Percentiles rank a stretch among this genome's conserved stretches.
Evolutionary conservation across 2,888 invertebrate species (phyloP).

Genomic region (Myopa testacea): DNA sequence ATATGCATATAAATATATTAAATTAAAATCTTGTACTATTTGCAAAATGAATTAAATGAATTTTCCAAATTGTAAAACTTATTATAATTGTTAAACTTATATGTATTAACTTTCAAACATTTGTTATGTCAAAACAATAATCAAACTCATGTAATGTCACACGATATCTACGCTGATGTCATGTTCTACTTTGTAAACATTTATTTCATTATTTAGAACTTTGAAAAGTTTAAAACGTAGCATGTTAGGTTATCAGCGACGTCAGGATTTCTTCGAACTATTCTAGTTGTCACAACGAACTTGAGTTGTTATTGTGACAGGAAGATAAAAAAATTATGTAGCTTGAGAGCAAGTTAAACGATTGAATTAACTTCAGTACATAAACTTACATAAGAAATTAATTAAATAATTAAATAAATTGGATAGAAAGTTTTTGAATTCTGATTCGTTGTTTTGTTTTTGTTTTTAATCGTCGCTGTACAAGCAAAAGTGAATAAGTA

Average conservation of each 20-base stretch:
- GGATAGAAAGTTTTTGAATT: too few relatives aligned
- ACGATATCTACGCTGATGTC: too few relatives aligned
- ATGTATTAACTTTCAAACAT: background rate
- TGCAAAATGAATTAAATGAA: background rate
- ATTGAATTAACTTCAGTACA: too few relatives aligned
- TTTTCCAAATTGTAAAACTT: background rate
- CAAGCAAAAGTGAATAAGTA: too few relatives aligned
- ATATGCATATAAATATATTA: background rate
- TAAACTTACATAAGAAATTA: too few relatives aligned
- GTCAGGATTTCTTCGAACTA: slow-evolving; percentile 54
- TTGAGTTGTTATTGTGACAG: background rate
- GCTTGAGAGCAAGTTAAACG: too few relatives aligned
- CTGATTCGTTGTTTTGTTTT: too few relatives aligned
- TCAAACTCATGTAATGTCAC: too few relatives aligned
- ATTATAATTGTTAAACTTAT: background rate
- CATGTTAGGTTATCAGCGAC: slow-evolving; percentile 65
- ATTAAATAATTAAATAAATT: too few relatives aligned
- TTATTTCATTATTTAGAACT: slow-evolving; percentile 55
- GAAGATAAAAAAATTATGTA: background rate
- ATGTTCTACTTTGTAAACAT: background rate
- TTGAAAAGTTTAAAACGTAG: slow-evolving; percentile 64
- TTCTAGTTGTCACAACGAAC: slow-evolving; percentile 52
- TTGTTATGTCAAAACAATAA: too few relatives aligned
- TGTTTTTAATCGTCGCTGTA: too few relatives aligned
- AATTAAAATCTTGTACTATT: background rate